These are phyloP conservation scores for Spodoptera exigua DNA, from an alignment of 2,888 invertebrate genomes.

Conservation along the genomic window DNA sequence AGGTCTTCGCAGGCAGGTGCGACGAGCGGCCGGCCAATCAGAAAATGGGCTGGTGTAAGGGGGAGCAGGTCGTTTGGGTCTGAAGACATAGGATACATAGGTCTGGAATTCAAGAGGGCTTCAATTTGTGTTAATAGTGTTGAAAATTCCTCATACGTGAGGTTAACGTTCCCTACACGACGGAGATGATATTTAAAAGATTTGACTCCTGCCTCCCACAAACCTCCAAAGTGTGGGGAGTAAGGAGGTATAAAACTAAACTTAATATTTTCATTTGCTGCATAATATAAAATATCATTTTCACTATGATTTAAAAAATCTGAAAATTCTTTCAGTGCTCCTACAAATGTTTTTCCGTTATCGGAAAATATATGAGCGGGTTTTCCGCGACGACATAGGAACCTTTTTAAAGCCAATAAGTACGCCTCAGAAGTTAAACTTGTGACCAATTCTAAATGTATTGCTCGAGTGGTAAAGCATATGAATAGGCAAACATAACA, in stretches of 20 bases:
- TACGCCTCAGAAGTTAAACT: constrained; percentile 9
- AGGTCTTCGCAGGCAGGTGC: background rate
- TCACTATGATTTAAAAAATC: background rate
- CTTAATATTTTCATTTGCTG: constrained; percentile 5
- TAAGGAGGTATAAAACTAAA: constrained; percentile 21
- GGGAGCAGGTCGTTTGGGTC: constrained; percentile 5
- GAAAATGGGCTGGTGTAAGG: constrained; percentile 7
- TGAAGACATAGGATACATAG: constrained; percentile 18
- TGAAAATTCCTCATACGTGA: constrained; percentile 14
- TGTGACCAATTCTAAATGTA: constrained; percentile 12
- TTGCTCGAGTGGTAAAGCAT: constrained; percentile 1
- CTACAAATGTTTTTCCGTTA: constrained; percentile 23
- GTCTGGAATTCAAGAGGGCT: constrained; percentile 16
- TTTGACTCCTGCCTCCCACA: constrained; percentile 5
- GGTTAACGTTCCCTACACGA: constrained; percentile 13
- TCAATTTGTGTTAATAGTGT: constrained; percentile 28
- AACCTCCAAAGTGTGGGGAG: constrained; percentile 25
- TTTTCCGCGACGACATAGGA: constrained; percentile 24
- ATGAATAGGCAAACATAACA: constrained; percentile 15
- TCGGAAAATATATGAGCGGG: constrained; percentile 21
- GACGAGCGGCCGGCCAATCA: constrained; percentile 18
- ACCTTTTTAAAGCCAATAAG: constrained; percentile 17
- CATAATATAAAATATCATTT: constrained; percentile 2
- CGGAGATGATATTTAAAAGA: constrained; percentile 9
- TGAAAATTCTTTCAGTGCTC: constrained; percentile 9